Conservation (phyloP, 2,888 invertebrate genomes). For the Orthosia incerta region DNA sequence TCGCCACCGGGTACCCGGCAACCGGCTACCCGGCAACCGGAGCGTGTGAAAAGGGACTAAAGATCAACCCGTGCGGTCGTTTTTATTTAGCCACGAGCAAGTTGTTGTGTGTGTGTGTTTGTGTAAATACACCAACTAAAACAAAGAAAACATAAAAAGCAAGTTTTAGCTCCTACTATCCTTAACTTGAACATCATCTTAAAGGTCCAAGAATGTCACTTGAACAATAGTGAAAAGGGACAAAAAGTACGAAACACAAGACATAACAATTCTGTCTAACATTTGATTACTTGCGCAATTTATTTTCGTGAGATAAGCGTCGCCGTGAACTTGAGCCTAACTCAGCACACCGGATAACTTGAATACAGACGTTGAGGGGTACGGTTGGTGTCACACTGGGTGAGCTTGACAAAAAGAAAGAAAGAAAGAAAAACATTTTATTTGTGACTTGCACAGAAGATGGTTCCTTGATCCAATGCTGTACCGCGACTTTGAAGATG, state of each 20-base stretch:
- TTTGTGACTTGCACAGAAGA: no score
- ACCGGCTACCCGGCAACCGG: no score
- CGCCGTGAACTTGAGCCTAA: conserved; percentile 74
- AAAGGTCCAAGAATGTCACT: conserved; percentile 31
- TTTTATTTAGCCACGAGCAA: no score
- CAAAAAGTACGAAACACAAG: conserved; percentile 29
- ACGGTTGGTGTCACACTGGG: conserved; percentile 43
- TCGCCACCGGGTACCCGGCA: no score
- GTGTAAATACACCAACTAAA: background rate
- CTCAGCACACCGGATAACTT: conserved; percentile 70
- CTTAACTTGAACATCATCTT: conserved; percentile 12
- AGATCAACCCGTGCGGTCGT: no score
- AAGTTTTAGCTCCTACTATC: conserved; percentile 13
- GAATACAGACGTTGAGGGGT: conserved; percentile 67
- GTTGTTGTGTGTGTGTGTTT: no score
- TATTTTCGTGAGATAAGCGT: conserved; percentile 76
- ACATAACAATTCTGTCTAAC: conserved; percentile 59
- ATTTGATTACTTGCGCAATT: conserved; percentile 74
- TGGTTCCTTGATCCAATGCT: no score
- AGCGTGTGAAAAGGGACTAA: no score
- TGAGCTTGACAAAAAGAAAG: no score
- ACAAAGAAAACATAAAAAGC: background rate
- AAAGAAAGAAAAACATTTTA: no score
- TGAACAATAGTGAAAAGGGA: conserved; percentile 30
- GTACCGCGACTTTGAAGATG: no score